Conservation (phyloP, 2,797 vertebrate genomes). For the Sebastes wilsoni region DNA sequence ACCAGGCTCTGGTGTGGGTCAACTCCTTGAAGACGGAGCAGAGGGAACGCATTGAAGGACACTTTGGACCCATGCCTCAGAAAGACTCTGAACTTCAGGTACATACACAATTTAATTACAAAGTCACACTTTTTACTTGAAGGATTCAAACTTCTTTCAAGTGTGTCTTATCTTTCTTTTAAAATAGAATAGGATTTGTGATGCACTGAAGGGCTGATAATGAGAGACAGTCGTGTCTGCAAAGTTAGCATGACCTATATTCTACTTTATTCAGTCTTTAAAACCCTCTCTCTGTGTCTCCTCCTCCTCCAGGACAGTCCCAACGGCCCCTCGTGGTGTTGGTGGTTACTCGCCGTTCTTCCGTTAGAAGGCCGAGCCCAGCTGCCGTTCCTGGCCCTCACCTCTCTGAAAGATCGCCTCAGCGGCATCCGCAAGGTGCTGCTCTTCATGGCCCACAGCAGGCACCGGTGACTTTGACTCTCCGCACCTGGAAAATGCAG, state of each 20-base stretch:
- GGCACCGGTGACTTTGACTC: constrained; percentile 78
- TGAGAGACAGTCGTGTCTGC: too few relatives aligned
- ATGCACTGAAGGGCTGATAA: background rate
- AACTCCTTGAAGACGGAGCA: constrained; percentile 89
- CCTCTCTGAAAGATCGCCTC: constrained; percentile 89
- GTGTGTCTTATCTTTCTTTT: background rate
- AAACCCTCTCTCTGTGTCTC: background rate
- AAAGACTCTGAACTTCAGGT: constrained; percentile 91
- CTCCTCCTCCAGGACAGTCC: constrained; percentile 81
- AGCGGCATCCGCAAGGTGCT: constrained; percentile 87
- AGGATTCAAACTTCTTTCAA: background rate
- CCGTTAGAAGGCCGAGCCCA: constrained; percentile 90
- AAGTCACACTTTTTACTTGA: background rate
- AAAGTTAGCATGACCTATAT: too few relatives aligned
- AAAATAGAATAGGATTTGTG: background rate
- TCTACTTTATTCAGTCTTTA: background rate
- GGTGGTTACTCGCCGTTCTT: constrained; percentile 92
- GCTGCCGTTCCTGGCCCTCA: constrained; percentile 90
- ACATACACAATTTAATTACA: background rate
- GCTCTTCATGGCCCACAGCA: constrained; percentile 89
- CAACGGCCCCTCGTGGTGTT: constrained; percentile 92
- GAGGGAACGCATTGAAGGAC: constrained; percentile 91
- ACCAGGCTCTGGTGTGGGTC: constrained; percentile 92
- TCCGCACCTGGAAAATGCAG: background rate
- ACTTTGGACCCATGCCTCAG: constrained; percentile 92